A percentile compares a stretch with the other conserved stretches of the same genome.
These are phyloP conservation scores for Drosophila willistoni DNA, from an alignment of 1,140 invertebrate species.

Conservation along the genomic window DNA sequence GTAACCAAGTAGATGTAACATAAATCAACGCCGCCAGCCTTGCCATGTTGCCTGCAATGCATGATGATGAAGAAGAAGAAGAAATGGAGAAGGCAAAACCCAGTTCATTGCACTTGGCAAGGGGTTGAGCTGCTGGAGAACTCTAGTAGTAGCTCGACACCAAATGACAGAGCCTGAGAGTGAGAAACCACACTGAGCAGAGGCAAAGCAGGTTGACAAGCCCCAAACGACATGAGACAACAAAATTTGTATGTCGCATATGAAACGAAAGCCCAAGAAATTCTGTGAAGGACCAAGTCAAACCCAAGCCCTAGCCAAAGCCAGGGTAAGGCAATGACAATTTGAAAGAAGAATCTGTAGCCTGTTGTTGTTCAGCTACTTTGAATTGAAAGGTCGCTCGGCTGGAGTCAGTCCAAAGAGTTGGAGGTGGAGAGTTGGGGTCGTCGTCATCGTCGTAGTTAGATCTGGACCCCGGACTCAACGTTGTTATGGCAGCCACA, in stretches of 20 bases:
- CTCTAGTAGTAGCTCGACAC: too few relatives aligned
- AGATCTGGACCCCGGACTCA: slow-evolving; percentile 26
- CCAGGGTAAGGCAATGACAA: slow-evolving; percentile 62
- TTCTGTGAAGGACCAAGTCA: slow-evolving; percentile 72
- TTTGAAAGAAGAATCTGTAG: slow-evolving; percentile 65
- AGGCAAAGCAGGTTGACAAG: slow-evolving; percentile 70
- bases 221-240: slow-evolving; percentile 73
- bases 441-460: slow-evolving; percentile 22
- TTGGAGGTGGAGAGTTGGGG: slow-evolving; percentile 25
- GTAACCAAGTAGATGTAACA: slow-evolving; percentile 80
- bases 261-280: slow-evolving; percentile 72
- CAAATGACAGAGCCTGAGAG: slow-evolving; percentile 23
- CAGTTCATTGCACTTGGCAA: slow-evolving; percentile 74
- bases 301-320: slow-evolving; percentile 47
- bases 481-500: slow-evolving; percentile 74
- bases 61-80: too few relatives aligned
- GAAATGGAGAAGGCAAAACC: slow-evolving; percentile 34
- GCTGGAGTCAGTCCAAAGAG: slow-evolving; percentile 24
- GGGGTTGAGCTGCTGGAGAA: slow-evolving; percentile 31
- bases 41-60: slow-evolving; percentile 37
- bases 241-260: slow-evolving; percentile 55
- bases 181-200: slow-evolving; percentile 43
- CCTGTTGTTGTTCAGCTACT: slow-evolving; percentile 59
- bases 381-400: slow-evolving; percentile 75
- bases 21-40: slow-evolving; percentile 75